Evolutionary conservation across 2,888 invertebrate species (phyloP).

Genomic region (Steromphala cineraria): DNA sequence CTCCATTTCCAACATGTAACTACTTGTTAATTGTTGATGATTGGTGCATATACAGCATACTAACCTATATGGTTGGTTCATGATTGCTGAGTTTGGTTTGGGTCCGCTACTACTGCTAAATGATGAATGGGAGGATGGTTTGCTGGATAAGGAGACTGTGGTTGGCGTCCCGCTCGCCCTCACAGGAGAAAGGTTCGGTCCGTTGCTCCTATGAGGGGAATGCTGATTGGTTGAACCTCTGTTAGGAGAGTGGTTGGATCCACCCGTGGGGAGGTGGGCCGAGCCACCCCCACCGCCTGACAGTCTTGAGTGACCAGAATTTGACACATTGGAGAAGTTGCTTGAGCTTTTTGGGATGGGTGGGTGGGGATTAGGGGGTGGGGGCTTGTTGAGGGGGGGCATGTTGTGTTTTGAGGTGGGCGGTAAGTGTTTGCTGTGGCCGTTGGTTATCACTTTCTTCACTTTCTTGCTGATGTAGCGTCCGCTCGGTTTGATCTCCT

Average conservation of each 20-base stretch:
- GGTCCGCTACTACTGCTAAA: constrained; percentile 10
- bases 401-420: constrained; percentile 18
- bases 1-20: background rate
- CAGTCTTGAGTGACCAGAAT: background rate
- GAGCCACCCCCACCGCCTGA: background rate
- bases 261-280: background rate
- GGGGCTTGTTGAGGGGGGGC: background rate
- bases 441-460: constrained; percentile 58
- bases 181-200: background rate
- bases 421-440: constrained; percentile 25
- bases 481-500: constrained; percentile 94
- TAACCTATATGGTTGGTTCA: constrained; percentile 58
- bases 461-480: constrained; percentile 83
- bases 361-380: background rate
- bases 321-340: constrained; percentile 7
- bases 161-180: background rate
- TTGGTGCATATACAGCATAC: background rate
- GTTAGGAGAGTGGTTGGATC: constrained; percentile 11
- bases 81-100: constrained; percentile 53
- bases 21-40: too few species aligned
- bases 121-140: background rate
- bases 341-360: constrained; percentile 2
- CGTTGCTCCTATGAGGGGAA: background rate
- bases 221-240: background rate
- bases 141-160: background rate